Evolutionary conservation across 2,113 vertebrate genomes (phyloP), one percentile per base, ranked within the genome.

Genomic region (Gymnarchus niloticus): DNA sequence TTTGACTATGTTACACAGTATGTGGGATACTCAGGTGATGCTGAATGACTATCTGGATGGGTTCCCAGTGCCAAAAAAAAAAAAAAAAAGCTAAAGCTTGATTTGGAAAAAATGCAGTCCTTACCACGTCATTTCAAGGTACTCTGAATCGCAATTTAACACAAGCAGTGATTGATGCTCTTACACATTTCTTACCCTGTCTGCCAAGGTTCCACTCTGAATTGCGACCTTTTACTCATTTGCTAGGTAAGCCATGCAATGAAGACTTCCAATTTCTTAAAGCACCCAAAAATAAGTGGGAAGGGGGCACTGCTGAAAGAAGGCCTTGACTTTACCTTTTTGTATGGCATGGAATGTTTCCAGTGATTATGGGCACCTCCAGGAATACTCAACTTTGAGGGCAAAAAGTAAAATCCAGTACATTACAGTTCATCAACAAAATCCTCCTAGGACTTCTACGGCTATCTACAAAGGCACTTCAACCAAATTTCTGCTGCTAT

Each of bases 141-240:
- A 37, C 65, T 37, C 65, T 37, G 65, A 73, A 73, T 41, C 14
- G 65, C 65, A 73, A 73, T 73, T 41, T 73, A 73, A 73, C 65
- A 73, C 33, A 10, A 73, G 41, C 33, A 73, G 65, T 73, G 65
- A 73, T 73, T 73, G 65, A 73, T 73, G 65, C 33, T 6, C 12
- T 19, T 41, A 73, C 65, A 73, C 65, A 73, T 73, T 37, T 41
- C 7, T 73, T 33, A 41, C 33, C 3, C 5, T 6, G 17, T 41
- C 19, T 19, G 65, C 65, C 65, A 73, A 73, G 33, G 65, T 73
- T 73, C 41, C 5, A 1, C 33, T 41, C 65, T 17, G 65, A 17
- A 73, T 73, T 73, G 33, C 25, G 65, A 73, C 65, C 65, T 73
- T 73, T 73, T 19, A 21, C 65, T 73, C 65, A 73, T 73, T 73